Evolutionary conservation across 2,113 vertebrate genomes (phyloP).

Genomic region (Nanorana parkeri): DNA sequence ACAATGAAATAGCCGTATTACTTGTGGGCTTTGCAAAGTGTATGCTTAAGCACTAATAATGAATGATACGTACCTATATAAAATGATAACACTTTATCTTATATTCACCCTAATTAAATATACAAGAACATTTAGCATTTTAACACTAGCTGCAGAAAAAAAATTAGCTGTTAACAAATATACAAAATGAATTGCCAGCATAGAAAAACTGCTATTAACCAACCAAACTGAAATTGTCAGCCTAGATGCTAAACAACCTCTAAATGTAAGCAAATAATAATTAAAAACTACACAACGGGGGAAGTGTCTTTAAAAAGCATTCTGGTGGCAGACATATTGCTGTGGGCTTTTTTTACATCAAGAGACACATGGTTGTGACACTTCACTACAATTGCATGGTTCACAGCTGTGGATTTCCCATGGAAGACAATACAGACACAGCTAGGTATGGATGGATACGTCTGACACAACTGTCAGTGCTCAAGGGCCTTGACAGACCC

Average conservation of each 20-base stretch:
- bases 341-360: conserved; percentile 62
- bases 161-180: too few relatives aligned
- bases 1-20: too few relatives aligned
- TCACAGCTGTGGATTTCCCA: conserved; percentile 86
- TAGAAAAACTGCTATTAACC: too few relatives aligned
- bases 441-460: conserved; percentile 71
- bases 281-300: conserved; percentile 26
- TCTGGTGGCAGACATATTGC: conserved; percentile 66
- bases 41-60: too few relatives aligned
- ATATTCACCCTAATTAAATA: too few relatives aligned
- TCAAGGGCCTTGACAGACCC: conserved; percentile 76
- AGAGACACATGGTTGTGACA: conserved; percentile 65
- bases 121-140: too few relatives aligned
- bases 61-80: too few relatives aligned
- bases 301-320: conserved; percentile 57
- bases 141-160: too few relatives aligned
- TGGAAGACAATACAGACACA: conserved; percentile 79
- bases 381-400: conserved; percentile 75
- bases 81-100: too few relatives aligned
- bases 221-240: too few relatives aligned
- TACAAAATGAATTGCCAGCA: too few relatives aligned
- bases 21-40: too few relatives aligned
- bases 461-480: conserved; percentile 74
- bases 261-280: conserved; percentile 31
- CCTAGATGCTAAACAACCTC: not conserved